Evolutionary conservation across 2,888 invertebrate genomes (phyloP), one percentile per base, ranked within the genome.

Genomic region (Lasioglossum villosulum): DNA sequence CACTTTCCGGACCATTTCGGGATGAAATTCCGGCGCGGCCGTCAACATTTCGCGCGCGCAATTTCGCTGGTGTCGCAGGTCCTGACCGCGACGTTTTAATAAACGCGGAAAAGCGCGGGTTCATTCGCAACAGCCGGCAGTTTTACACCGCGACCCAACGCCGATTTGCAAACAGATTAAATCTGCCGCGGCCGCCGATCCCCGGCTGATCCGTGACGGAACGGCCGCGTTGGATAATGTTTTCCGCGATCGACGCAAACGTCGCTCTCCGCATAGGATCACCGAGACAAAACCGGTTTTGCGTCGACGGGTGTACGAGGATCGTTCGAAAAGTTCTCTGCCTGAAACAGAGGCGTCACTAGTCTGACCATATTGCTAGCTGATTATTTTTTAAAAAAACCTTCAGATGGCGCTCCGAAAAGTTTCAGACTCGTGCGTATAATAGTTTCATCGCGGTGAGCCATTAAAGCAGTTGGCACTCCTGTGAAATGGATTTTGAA

Each of bases 151-250:
- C 45, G 75, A 14, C 4, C 10, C 37, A 23, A 34, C 45, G 45
- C 34, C 75, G 75, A 76, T 76, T 76, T 76, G 75, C 75, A 45
- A 78, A 78, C 80, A 76, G 79, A 81, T 81, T 81, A 78, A 81
- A 81, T 78, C 45, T n/a, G 52, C 68, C 70, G 16, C 52, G 45
- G 6, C 30, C 56, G 12, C n/a, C 39, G 6, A 27, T 19, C 30
- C 27, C 27, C 59, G 75, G 42, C 30, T 42, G 75, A 59, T 75
- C 19, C 75, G 39, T 6, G 63, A 19, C 52, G 52, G 45, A n/a
- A 30, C n/a, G 23, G 76, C 10, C 27, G 14, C 34, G 34, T 42
- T 19, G 27, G 42, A 39, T 63, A 63, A 27, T 63, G 66, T 34
- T 37, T n/a, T 45, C 42, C 75, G n/a, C 30, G 66, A 42, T 8